A percentile compares a stretch with the other conserved stretches of the same genome.
Evolutionary conservation across 2,888 invertebrate species (phyloP).

Genomic region (Xanthia icteritia): DNA sequence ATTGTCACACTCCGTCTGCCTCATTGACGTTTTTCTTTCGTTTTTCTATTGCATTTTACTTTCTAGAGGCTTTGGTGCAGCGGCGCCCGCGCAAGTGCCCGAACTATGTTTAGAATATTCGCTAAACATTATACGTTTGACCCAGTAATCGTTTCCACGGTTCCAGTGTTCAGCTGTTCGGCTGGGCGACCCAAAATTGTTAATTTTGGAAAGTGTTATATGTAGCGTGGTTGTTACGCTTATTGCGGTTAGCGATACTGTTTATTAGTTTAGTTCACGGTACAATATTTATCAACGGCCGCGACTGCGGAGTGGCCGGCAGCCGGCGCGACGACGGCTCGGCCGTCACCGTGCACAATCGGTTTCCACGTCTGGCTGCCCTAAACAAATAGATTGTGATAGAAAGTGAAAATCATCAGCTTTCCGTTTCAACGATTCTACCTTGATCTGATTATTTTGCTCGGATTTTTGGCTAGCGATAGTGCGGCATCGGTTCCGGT

Average conservation of each 20-base stretch:
- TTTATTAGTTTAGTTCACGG: constrained; percentile 25
- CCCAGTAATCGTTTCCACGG: constrained; percentile 58
- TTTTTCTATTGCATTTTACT: constrained; percentile 66
- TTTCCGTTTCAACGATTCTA: constrained; percentile 72
- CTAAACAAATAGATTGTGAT: constrained; percentile 59
- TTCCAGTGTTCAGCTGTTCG: constrained; percentile 35
- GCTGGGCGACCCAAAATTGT: constrained; percentile 28
- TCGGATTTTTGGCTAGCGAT: constrained; percentile 84
- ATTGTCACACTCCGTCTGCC: constrained; percentile 59
- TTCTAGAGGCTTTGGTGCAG: constrained; percentile 59
- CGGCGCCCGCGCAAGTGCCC: constrained; percentile 26
- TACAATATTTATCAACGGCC: background rate
- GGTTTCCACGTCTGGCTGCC: constrained; percentile 44
- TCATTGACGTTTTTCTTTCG: constrained; percentile 57
- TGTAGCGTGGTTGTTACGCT: constrained; percentile 6
- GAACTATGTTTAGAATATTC: constrained; percentile 57
- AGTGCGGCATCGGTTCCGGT: constrained; percentile 84
- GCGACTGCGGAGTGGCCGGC: background rate
- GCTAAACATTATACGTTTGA: constrained; percentile 56
- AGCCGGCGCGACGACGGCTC: background rate
- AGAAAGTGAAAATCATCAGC: constrained; percentile 66
- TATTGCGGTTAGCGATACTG: constrained; percentile 10
- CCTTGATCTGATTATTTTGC: constrained; percentile 86
- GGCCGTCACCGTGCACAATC: constrained; percentile 38
- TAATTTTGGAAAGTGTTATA: constrained; percentile 42